A percentile compares a stretch with the other conserved stretches of the same genome.
phyloP scores from a whole-genome alignment of 2,888 invertebrate genomes.

The Ophonus ardosiacus region DNA sequence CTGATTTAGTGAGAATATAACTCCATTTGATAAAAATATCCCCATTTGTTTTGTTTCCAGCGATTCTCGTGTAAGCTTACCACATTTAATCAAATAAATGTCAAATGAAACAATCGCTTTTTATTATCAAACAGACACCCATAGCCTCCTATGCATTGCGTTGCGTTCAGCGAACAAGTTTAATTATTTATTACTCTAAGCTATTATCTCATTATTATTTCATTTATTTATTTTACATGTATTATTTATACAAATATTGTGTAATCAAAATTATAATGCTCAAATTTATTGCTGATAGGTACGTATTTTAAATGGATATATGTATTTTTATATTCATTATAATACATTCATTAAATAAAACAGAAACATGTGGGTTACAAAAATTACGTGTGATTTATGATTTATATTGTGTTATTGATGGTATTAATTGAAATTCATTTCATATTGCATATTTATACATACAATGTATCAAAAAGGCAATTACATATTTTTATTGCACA shows the following conservation, averaged over 20 bases:
- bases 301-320: slow-evolving; percentile 32
- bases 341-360: slow-evolving; percentile 35
- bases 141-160: neutral
- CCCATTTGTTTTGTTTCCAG: slow-evolving; percentile 49
- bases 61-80: slow-evolving; percentile 58
- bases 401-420: neutral
- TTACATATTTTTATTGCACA: neutral
- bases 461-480: neutral
- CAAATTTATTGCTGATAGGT: slow-evolving; percentile 18
- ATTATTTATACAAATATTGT: slow-evolving; percentile 53
- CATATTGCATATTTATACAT: neutral
- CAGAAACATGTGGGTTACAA: slow-evolving; percentile 9
- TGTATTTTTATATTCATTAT: slow-evolving; percentile 11
- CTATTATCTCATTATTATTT: slow-evolving; percentile 47
- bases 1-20: slow-evolving; percentile 63
- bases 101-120: slow-evolving; percentile 60
- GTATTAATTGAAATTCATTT: neutral
- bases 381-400: neutral
- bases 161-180: neutral
- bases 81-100: slow-evolving; percentile 63
- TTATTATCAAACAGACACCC: slow-evolving; percentile 33
- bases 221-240: slow-evolving; percentile 44
- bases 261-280: slow-evolving; percentile 52
- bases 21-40: slow-evolving; percentile 55
- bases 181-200: slow-evolving; percentile 47